Base-by-base conservation (phyloP, 2,797 vertebrate genomes). In the Diplodus puntazzo region DNA sequence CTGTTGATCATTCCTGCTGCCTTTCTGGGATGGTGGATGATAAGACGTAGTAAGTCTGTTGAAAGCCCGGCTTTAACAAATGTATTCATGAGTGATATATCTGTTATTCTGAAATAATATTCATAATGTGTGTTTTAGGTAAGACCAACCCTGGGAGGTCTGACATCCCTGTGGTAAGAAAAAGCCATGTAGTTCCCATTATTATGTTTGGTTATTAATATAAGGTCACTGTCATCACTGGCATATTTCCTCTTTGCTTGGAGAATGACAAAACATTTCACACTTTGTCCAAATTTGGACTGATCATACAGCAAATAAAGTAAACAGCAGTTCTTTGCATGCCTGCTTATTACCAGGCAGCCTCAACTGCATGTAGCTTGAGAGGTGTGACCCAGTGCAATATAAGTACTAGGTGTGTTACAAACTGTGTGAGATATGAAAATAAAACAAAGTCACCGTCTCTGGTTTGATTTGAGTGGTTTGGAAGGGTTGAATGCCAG, bases 151-250 rank as follows among this genome's bases (percentile, higher is more conserved):
- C 30, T 34, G 30, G 73, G 6, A 5, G 1, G 1, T 2, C 34
- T 49, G 57, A 46, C 30, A 50, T 12, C 5, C 16, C 25, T 42
- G n/a, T 0, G 74, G 88, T 90, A 88, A 78, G 68, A 59, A 7
- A 54, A 3, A 49, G 13, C 18, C 1, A 46, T 39, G 3, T 54
- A 23, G 54, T 63, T 60, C 43, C 17, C 4, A 16, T 46, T 45
- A 60, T 63, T 63, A 3, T 27, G 30, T 68, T 20, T 21, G 10
- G 17, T 59, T 5, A 65, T 53, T 21, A 58, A 53, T 25, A 11
- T 23, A 17, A 30, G 11, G 4, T 45, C 14, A 65, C 5, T 8
- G 7, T 13, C 1, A 23, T 58, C 18, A 13, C 5, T 69, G 6
- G 2, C 12, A 27, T 46, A 23, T 61, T 30, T 54, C 16, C 5